These are phyloP conservation scores for Trematocara zebra DNA, from an alignment of 2,113 vertebrate species.

Conservation along the genomic window DNA sequence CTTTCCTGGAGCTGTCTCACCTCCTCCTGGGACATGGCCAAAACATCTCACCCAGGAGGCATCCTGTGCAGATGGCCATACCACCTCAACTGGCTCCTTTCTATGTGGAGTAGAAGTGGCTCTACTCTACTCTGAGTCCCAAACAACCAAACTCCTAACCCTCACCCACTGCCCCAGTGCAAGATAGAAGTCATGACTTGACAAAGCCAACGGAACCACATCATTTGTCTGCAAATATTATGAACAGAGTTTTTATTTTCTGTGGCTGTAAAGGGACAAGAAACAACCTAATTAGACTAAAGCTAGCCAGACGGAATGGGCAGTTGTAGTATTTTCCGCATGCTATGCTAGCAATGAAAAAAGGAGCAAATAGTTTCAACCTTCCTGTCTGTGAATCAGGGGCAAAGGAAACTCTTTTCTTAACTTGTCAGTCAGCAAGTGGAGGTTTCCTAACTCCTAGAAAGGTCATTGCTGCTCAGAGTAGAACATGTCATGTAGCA, in stretches of 20 bases:
- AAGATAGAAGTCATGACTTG: rapidly evolving
- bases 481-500: rapidly evolving
- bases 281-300: not conserved
- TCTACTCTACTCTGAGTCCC: not conserved
- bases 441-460: not conserved
- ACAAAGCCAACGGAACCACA: rapidly evolving
- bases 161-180: rapidly evolving
- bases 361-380: not conserved
- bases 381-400: not conserved
- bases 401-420: not conserved
- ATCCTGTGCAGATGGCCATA: not conserved
- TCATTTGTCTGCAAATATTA: not conserved
- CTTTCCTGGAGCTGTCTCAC: rapidly evolving
- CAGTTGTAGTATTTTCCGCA: not conserved
- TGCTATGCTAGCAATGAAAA: not conserved
- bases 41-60: not conserved
- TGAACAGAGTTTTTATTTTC: not conserved
- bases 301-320: rapidly evolving
- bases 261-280: not conserved
- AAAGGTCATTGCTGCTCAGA: rapidly evolving
- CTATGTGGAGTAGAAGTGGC: not conserved
- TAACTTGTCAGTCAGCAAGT: not conserved
- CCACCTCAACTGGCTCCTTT: not conserved
- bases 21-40: not conserved
- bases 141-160: rapidly evolving